Evolutionary conservation across 2,888 invertebrate species (phyloP), one percentile per base, ranked within the genome.

Genomic region (Patella ulyssiponensis): DNA sequence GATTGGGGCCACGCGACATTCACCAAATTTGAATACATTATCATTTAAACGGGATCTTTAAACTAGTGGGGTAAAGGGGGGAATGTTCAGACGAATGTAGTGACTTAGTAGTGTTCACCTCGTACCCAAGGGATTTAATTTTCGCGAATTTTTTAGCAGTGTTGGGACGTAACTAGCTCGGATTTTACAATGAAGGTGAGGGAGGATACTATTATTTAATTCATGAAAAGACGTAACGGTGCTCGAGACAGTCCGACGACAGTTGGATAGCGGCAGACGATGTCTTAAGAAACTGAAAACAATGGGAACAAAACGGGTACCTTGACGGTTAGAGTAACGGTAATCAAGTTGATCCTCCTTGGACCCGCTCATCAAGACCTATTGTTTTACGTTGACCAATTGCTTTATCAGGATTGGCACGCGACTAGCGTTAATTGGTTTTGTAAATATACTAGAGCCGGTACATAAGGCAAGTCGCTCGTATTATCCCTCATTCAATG

Each of bases 1-100:
- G 74, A 79, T 71, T 69, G 44, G 72, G 75, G 76, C 76, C 79
- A 76, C 76, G 74, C 75, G 77, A 64, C 77, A 77, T 53, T 79
- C 71, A 70, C 73, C 71, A 76, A 77, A 76, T 78, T 78, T 78
- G 69, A 77, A 77, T 77, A 77, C 44, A 51, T 71, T 71, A 71
- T 52, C 44, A 71, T 51, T 44, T 17, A 71, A 71, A 44, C 71
- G 44, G 71, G 44, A 44, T 71, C 71, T 51, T 71, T 17, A 71
- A 71, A 51, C 44, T 52, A 44, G 44, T 12, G 71, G n/a, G 44
- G 20, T 20, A 20, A 20, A 64, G 20, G 20, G 20, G 20, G 44
- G 44, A 44, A 44, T 44, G 44, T 44, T 44, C 44, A 44, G 44
- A 44, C 9, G 44, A 44, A 44, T 44, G 44, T 44, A 44, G 44